Percentiles rank a stretch among this genome's conserved stretches.
Conservation (phyloP, 2,888 invertebrate species). For the Ariolimax columbianus region DNA sequence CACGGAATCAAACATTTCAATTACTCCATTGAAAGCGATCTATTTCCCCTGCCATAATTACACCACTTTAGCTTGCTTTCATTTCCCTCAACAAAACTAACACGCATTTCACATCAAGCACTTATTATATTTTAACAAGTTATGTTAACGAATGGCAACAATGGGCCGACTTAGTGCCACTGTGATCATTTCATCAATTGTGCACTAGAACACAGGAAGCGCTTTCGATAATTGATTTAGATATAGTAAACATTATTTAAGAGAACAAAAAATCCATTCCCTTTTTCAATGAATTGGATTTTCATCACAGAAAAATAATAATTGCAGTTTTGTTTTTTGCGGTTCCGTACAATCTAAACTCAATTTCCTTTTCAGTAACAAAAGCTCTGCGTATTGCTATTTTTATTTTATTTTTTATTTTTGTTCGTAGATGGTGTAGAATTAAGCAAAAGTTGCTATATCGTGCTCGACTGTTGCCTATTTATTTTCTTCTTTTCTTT, state of each 20-base stretch:
- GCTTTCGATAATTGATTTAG: conserved; percentile 45
- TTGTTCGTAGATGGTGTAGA: background rate
- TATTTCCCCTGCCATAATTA: conserved; percentile 24
- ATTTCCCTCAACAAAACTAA: conserved; percentile 24
- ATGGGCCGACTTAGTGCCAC: conserved; percentile 16
- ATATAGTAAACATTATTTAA: conserved; percentile 31
- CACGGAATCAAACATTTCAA: conserved; percentile 44
- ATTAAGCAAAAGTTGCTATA: background rate
- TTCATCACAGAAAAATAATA: conserved; percentile 2
- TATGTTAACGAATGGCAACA: conserved; percentile 22
- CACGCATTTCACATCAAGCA: conserved; percentile 41
- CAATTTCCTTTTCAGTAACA: conserved; percentile 27
- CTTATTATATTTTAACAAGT: conserved; percentile 41
- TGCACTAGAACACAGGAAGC: conserved; percentile 41
- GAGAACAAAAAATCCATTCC: background rate
- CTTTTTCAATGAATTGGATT: conserved; percentile 40
- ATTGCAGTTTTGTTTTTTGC: background rate
- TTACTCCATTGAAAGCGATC: conserved; percentile 18
- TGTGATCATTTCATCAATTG: conserved; percentile 17
- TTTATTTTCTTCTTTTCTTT: background rate
- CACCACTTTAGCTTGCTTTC: conserved; percentile 25
- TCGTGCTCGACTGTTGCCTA: background rate
- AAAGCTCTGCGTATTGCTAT: background rate
- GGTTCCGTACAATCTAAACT: conserved; percentile 25
- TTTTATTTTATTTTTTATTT: no score